Evolutionary conservation across 2,888 invertebrate genomes (phyloP), one percentile per base, ranked within the genome.

Genomic region (Diploptera punctata): DNA sequence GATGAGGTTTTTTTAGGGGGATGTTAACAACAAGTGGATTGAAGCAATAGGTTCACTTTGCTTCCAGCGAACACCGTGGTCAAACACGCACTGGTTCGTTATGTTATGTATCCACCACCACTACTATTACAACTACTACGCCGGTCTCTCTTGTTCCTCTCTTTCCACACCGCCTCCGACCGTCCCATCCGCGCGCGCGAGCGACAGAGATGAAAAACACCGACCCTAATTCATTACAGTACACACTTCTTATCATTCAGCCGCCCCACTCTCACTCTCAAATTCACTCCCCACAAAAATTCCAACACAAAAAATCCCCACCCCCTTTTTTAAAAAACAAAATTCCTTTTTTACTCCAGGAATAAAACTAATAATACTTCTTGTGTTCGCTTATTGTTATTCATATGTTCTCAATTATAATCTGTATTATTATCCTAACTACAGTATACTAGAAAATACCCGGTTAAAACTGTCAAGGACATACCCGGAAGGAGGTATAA

Each of bases 31-130:
- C 57, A 57, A 57, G 57, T 57, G 31, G 57, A 57, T 2, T 24
- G 29, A 18, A 65, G 65, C 65, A 43, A 43, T 1, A 13, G 24
- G 29, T 31, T 31, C 33, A 65, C 43, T 65, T 5, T 26, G 47
- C 65, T 26, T 65, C 44, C 65, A n/a, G 26, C 65, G 24, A 47
- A 26, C 65, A 65, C 65, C 26, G 65, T 65, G 47, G 47, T 47
- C 65, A 65, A 29, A 47, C 65, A 65, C 65, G 65, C 47, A 65
- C 65, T 65, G 65, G 57, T 29, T 57, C 31, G 57, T 21, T 24
- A 65, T 44, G 65, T 26, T 65, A 65, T 47, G 65, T 47, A 65
- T 65, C 60, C 16, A 65, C 65, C 43, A 65, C 54, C 26, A 54
- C 54, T 54, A 54, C 54, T 21, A 54, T 10, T 33, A 33, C 33